These are phyloP conservation scores for Cephus rjabovi DNA, from an alignment of 2,888 invertebrate genomes.

Conservation along the genomic window DNA sequence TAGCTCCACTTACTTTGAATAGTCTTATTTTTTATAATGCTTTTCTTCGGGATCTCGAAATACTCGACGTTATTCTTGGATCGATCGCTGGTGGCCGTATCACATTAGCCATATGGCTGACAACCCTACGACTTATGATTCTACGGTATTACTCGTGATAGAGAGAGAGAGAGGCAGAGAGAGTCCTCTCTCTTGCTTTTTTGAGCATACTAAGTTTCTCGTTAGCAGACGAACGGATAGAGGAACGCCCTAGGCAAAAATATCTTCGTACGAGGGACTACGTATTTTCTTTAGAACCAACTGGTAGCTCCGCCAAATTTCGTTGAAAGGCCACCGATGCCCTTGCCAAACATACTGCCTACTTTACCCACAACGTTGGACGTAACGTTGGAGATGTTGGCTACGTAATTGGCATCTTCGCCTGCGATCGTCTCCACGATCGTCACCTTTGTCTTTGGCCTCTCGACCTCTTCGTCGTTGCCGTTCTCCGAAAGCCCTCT, in stretches of 20 bases:
- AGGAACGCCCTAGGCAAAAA: conserved; percentile 49
- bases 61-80: not conserved
- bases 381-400: conserved; percentile 83
- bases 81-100: not conserved
- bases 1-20: not conserved
- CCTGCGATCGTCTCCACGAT: conserved; percentile 73
- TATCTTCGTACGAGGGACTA: conserved; percentile 23
- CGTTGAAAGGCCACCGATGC: conserved; percentile 89
- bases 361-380: conserved; percentile 89
- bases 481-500: conserved; percentile 66
- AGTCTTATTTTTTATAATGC: not conserved
- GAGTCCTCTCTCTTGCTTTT: not conserved
- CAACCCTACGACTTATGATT: not conserved
- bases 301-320: conserved; percentile 87
- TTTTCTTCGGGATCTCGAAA: not conserved
- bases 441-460: conserved; percentile 72
- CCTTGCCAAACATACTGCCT: conserved; percentile 90
- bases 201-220: not conserved
- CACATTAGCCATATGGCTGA: not conserved
- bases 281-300: conserved; percentile 77
- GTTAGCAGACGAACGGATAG: conserved; percentile 41
- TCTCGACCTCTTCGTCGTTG: conserved; percentile 73
- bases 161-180: not conserved
- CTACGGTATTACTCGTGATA: not conserved
- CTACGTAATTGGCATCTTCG: conserved; percentile 79